Base-by-base conservation (phyloP, 2,113 vertebrate species). In the Ptilonorhynchus violaceus region DNA sequence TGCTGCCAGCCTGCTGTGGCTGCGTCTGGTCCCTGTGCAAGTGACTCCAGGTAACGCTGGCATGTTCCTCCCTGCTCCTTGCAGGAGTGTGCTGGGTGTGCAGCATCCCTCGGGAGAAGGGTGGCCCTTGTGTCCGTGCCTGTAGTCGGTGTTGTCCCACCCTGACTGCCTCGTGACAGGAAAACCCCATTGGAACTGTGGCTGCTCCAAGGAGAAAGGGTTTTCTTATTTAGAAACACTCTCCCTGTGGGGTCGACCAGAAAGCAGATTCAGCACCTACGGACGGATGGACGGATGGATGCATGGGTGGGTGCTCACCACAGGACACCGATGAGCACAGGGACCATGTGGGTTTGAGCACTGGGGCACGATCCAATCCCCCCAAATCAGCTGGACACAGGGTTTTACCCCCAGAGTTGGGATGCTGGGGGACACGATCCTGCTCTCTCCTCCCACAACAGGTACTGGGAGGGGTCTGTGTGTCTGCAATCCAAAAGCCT, bases 311-410 rank as follows among this genome's bases (percentile, higher is more conserved):
- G 3, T 60, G 44, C 28, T 66, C 9, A 2, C 39, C 63, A 47
- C 13, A 15, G 18, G 19, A 53, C 46, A 58, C 30, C 9, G 11
- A 1, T 2, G 6, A 63, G 44, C 49, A 30, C 13, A 9, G 41
- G 14, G 5, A 13, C 27, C 3, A 3, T 1, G 3, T 1, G 9
- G 4, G 4, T 18, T 8, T 50, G 35, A 78, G 46, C 3, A 1
- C 0, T 8, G 13, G 24, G 35, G 33, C 11, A 47, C 37, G 75
- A 58, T 19, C 56, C 56, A 53, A 42, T 19, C 15, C 46, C 33
- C 56, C 7, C 0, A 58, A 49, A 79, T 47, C 75, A 94, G 50
- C 66, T 20, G 66, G 24, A 22, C 39, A 15, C 0, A 2, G 11
- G 37, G 25, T 20, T 78, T 42, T 46, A 30, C 4, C 44, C 47